phyloP scores from a whole-genome alignment of 2,888 invertebrate genomes.

The Drosophila nr. medialis region DNA sequence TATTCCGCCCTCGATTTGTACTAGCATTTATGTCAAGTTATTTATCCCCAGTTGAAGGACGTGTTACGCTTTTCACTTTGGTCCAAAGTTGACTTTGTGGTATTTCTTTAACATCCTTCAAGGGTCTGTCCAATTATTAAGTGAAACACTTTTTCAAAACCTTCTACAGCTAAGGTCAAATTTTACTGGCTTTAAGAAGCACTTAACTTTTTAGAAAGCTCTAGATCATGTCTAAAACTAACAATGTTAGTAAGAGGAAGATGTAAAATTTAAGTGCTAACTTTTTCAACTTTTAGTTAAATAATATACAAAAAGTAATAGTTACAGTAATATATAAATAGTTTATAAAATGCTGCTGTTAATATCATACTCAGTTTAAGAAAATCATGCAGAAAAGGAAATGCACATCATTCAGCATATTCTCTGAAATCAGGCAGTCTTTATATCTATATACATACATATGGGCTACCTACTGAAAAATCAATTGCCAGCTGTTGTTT shows the following conservation, averaged over 20 bases:
- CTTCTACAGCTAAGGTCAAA: neutral
- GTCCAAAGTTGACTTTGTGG: neutral
- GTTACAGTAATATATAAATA: neutral
- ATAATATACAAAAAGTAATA: too few species aligned
- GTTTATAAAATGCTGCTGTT: neutral
- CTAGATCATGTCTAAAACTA: neutral
- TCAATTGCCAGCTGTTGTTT: slow-evolving; percentile 44
- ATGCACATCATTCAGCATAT: slow-evolving; percentile 25
- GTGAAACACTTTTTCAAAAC: neutral
- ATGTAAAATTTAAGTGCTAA: neutral
- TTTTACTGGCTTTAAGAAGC: neutral
- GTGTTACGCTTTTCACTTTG: neutral
- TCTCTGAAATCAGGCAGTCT: neutral
- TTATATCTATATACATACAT: neutral
- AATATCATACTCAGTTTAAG: neutral
- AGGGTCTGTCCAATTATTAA: neutral
- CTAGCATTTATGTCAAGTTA: neutral
- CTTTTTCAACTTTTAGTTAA: neutral
- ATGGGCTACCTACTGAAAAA: slow-evolving; percentile 5
- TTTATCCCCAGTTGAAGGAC: neutral
- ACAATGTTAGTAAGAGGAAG: too few species aligned
- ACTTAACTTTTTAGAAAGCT: neutral
- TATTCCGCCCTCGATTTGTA: neutral
- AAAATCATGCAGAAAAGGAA: neutral
- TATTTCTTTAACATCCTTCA: neutral